Evolutionary conservation across 2,888 invertebrate genomes (phyloP).

Genomic region (Diabrotica balteata): DNA sequence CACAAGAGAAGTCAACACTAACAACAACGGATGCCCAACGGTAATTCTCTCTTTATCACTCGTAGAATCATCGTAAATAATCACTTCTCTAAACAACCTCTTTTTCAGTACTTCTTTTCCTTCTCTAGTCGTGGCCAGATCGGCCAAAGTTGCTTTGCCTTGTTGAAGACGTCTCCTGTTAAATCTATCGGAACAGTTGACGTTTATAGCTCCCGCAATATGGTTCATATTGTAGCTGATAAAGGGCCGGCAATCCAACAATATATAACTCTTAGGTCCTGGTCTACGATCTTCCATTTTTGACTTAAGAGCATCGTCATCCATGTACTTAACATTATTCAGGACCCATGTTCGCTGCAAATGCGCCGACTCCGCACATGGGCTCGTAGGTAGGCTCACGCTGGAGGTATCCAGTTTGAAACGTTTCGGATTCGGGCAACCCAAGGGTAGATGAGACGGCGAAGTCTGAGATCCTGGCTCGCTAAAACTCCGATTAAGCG

Average conservation of each 20-base stretch:
- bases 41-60: slow-evolving; percentile 68
- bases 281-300: slow-evolving; percentile 56
- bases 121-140: slow-evolving; percentile 70
- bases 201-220: slow-evolving; percentile 72
- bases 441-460: slow-evolving; percentile 52
- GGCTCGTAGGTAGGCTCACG: slow-evolving; percentile 62
- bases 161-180: slow-evolving; percentile 71
- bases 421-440: slow-evolving; percentile 50
- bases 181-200: slow-evolving; percentile 75
- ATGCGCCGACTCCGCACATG: slow-evolving; percentile 65
- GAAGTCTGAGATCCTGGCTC: slow-evolving; percentile 63
- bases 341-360: slow-evolving; percentile 63
- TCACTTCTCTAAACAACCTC: slow-evolving; percentile 66
- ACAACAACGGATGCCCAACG: slow-evolving; percentile 67
- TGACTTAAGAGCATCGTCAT: slow-evolving; percentile 62
- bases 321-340: slow-evolving; percentile 63
- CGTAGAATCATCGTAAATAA: slow-evolving; percentile 75
- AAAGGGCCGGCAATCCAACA: slow-evolving; percentile 74
- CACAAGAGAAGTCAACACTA: slow-evolving; percentile 71
- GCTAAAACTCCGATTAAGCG: slow-evolving; percentile 65
- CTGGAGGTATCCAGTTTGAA: slow-evolving; percentile 64
- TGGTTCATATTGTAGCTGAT: slow-evolving; percentile 74
- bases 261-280: slow-evolving; percentile 57
- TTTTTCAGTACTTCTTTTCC: slow-evolving; percentile 69
- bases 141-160: slow-evolving; percentile 69